Evolutionary conservation across 2,888 invertebrate genomes (phyloP).

Genomic region (Leptinotarsa rubiginosa): DNA sequence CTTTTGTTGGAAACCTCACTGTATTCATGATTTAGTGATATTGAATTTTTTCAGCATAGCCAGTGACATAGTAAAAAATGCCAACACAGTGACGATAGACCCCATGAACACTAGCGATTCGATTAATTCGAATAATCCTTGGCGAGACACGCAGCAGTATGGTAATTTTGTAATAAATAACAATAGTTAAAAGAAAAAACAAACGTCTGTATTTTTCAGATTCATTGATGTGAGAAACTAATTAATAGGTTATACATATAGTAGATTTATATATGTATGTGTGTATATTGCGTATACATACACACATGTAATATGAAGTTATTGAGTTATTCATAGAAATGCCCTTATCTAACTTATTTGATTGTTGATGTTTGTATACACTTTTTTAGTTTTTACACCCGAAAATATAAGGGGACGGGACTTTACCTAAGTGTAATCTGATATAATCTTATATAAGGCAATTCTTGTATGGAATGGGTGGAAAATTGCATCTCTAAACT

Average conservation of each 20-base stretch:
- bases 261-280: slow-evolving; percentile 45
- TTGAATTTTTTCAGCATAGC: slow-evolving; percentile 60
- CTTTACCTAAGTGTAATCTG: slow-evolving; percentile 19
- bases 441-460: slow-evolving; percentile 16
- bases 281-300: slow-evolving; percentile 43
- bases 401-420: background rate
- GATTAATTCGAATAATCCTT: slow-evolving; percentile 66
- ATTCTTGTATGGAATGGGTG: slow-evolving; percentile 12
- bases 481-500: background rate
- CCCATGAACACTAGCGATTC: slow-evolving; percentile 64
- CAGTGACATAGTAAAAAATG: slow-evolving; percentile 65
- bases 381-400: slow-evolving; percentile 26
- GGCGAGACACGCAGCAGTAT: slow-evolving; percentile 64
- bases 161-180: slow-evolving; percentile 60
- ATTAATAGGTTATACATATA: slow-evolving; percentile 50
- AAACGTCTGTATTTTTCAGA: slow-evolving; percentile 61
- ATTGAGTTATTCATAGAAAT: slow-evolving; percentile 52
- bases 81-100: slow-evolving; percentile 64
- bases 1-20: too few relatives aligned
- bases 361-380: slow-evolving; percentile 48
- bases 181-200: slow-evolving; percentile 57
- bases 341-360: slow-evolving; percentile 54
- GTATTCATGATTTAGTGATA: too few relatives aligned
- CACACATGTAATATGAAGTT: slow-evolving; percentile 39
- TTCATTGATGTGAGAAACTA: slow-evolving; percentile 64